These are phyloP conservation scores for Sarcophaga variegata DNA, from an alignment of 2,888 invertebrate species.

Conservation along the genomic window DNA sequence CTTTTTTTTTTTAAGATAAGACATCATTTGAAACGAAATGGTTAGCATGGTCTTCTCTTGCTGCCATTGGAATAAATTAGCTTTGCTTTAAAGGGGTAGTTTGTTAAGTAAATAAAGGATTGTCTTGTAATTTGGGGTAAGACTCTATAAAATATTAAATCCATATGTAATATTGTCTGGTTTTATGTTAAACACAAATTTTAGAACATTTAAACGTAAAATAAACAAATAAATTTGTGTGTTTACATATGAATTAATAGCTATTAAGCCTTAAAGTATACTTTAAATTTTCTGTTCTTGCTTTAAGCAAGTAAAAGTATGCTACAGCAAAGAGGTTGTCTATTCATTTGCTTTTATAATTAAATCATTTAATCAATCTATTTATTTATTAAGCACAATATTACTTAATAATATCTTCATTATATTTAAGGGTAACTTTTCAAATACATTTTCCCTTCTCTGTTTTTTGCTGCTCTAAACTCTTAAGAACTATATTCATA, in stretches of 20 bases:
- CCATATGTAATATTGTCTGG: no score
- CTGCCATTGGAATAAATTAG: background rate
- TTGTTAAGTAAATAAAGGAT: no score
- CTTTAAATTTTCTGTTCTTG: background rate
- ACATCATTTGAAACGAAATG: no score
- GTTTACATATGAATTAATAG: constrained; percentile 15
- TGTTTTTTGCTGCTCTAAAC: background rate
- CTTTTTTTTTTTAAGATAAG: no score
- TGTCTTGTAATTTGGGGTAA: no score
- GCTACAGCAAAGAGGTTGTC: background rate
- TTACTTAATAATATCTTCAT: constrained; percentile 14
- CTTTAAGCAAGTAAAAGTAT: constrained; percentile 7
- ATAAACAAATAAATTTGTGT: background rate
- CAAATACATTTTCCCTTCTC: background rate
- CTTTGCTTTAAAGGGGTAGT: no score
- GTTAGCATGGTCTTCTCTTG: no score
- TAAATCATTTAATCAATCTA: constrained; percentile 13
- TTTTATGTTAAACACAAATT: background rate
- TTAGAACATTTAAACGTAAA: background rate
- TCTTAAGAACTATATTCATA: constrained; percentile 8
- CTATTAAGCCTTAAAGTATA: constrained; percentile 18
- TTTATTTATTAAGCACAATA: background rate
- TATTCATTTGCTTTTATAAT: background rate
- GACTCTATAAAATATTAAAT: no score
- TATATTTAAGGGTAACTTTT: constrained; percentile 25